A percentile compares a stretch with the other conserved stretches of the same genome.
phyloP scores from a whole-genome alignment of 2,888 invertebrate species.

The Heliconius erato region DNA sequence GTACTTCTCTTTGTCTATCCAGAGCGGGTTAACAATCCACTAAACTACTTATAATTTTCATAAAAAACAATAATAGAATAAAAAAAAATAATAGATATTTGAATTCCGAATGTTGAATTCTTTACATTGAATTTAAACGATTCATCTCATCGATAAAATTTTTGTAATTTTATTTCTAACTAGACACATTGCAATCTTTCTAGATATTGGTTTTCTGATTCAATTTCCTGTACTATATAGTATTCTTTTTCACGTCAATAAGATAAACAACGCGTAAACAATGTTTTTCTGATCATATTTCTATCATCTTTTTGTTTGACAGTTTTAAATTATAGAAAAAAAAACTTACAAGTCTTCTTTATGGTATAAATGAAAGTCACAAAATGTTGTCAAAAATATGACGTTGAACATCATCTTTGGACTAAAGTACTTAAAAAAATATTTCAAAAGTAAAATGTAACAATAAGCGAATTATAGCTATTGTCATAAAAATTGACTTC shows the following conservation, averaged over 20 bases:
- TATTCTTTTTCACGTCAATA: not conserved
- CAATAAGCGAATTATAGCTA: not conserved
- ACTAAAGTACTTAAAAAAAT: not conserved
- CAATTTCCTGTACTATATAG: not conserved
- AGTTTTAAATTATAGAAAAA: not conserved
- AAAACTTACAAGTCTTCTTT: not conserved
- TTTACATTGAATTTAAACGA: not conserved
- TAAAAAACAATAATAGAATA: no score
- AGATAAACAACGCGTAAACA: no score
- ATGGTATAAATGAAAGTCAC: constrained; percentile 9
- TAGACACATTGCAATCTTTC: not conserved
- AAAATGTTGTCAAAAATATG: constrained; percentile 1
- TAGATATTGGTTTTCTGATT: not conserved
- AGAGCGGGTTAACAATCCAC: no score
- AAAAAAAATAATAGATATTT: no score
- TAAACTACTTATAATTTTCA: no score
- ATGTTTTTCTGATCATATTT: not conserved
- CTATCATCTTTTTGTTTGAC: not conserved
- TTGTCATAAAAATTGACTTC: not conserved
- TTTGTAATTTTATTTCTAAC: not conserved
- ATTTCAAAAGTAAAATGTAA: not conserved
- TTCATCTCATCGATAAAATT: not conserved
- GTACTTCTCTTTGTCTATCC: no score
- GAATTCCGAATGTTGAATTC: no score
- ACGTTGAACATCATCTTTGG: constrained; percentile 7